These are phyloP conservation scores for Carassius auratus DNA, from an alignment of 2,113 vertebrate genomes.

Conservation along the genomic window DNA sequence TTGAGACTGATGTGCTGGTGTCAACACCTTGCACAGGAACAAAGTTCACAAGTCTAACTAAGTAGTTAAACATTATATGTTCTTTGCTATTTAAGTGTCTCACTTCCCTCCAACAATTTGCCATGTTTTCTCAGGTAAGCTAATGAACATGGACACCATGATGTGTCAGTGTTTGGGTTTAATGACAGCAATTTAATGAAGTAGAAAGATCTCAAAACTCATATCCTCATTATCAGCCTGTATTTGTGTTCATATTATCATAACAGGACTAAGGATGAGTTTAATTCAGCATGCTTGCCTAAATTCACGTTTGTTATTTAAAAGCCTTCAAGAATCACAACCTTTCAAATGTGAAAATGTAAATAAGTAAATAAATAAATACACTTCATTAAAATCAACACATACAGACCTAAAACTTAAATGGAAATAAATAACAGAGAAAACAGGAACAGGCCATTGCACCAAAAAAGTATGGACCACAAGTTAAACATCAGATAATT, in stretches of 20 bases:
- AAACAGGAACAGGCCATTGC: not conserved
- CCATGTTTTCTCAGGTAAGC: not conserved
- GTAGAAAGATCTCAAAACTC: not conserved
- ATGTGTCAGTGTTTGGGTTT: not conserved
- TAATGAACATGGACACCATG: not conserved
- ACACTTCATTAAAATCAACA: no score
- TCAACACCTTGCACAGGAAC: not conserved
- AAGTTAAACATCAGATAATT: not conserved
- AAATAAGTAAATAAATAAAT: not conserved
- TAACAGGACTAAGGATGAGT: not conserved
- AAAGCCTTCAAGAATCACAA: not conserved
- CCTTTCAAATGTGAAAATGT: not conserved
- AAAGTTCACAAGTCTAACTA: slow-evolving; percentile 14
- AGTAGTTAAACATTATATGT: slow-evolving; percentile 31
- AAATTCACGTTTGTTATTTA: not conserved
- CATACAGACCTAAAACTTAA: no score
- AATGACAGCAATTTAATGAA: not conserved
- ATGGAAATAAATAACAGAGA: not conserved
- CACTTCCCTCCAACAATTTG: not conserved
- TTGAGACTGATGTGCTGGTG: not conserved
- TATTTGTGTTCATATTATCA: not conserved
- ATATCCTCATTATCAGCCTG: not conserved
- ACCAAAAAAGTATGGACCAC: not conserved
- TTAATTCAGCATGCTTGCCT: not conserved
- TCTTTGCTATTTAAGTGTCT: not conserved